Conservation (phyloP, 2,888 invertebrate genomes). For the Acanthoscelides obtectus region DNA sequence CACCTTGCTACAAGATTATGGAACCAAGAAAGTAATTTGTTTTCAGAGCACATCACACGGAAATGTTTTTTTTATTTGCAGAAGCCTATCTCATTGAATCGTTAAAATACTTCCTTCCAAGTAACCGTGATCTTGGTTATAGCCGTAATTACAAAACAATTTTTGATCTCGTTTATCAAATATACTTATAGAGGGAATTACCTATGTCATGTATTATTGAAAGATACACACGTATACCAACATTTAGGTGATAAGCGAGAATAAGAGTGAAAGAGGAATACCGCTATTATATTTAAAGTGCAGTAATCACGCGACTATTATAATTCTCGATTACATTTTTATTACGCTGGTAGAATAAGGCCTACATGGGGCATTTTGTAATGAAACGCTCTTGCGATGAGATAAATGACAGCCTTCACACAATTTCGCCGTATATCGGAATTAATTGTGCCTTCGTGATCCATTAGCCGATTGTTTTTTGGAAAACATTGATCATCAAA, state of each 20-base stretch:
- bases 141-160: no score
- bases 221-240: background rate
- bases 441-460: background rate
- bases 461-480: background rate
- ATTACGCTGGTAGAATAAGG: background rate
- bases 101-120: no score
- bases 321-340: background rate
- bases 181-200: no score
- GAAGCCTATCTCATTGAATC: no score
- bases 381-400: background rate
- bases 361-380: background rate
- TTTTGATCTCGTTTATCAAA: no score
- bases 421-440: background rate
- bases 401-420: background rate
- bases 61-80: no score
- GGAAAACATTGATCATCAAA: background rate
- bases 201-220: background rate
- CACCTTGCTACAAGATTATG: no score
- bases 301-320: background rate
- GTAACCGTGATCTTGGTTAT: no score
- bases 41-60: no score
- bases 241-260: background rate
- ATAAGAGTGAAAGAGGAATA: background rate
- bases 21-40: no score
- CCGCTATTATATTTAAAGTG: background rate